Base-by-base conservation (phyloP, 2,113 vertebrate genomes). In the Pungitius pungitius region DNA sequence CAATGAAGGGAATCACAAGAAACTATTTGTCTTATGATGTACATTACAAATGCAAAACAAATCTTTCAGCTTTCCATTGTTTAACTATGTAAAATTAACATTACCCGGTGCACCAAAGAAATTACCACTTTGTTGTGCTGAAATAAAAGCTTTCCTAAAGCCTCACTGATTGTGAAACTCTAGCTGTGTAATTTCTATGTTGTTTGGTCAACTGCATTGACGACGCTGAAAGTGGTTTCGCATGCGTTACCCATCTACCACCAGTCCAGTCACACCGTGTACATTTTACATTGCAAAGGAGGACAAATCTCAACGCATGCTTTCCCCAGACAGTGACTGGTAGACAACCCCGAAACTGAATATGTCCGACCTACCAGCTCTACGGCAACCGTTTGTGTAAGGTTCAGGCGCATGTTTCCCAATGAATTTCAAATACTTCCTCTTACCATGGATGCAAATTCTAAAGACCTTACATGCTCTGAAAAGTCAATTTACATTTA, bases 101-200 rank as follows among this genome's bases (percentile, higher is more conserved):
- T 40, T 71, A 11, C 26, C 15, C 12, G 39, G 30, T 65, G 65
- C 51, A 60, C 8, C 6, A 4, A 6, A 27, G 33, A 26, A 15
- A 22, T 27, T 35, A 35, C 69, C 60, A 54, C 63, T 69, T 78
- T 18, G 61, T 37, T 67, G 68, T 68, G 66, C 37, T 85, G 40
- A 72, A 82, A 83, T 49, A 79, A 78, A 63, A 78, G 64, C 71
- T 74, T 78, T 80, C 49, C 75, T 49, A 35, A 24, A 15, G 64
- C 62, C 61, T 71, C 1, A 8, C 35, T 78, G 69, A 61, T 62
- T 67, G 70, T 80, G 85, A 88, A 91, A 87, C 77, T 83, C 86
- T 85, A 85, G 80, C 83, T 82, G 73, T 70, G 75, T 62, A 65
- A 62, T 73, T 78, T 86, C 85, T 45, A 30, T 85, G 80, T 77